Percentiles rank a stretch among this genome's conserved stretches.
Evolutionary conservation across 2,113 vertebrate genomes (phyloP).

Genomic region (Antechinus stuartii): DNA sequence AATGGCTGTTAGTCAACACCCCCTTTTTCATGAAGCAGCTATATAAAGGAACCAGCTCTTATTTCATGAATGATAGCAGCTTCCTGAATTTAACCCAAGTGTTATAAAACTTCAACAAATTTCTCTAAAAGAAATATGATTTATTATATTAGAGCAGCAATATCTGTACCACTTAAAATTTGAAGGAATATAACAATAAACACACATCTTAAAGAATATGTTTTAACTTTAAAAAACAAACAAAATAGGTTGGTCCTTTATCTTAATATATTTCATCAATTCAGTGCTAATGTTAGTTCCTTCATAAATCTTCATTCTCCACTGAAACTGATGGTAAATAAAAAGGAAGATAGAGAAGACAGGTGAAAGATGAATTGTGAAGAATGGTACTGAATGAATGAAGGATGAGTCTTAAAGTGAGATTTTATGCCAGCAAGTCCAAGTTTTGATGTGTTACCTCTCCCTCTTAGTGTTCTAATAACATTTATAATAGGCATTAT

Average conservation of each 20-base stretch:
- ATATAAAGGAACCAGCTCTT: not conserved
- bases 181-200: not conserved
- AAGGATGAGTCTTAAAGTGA: not conserved
- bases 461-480: not conserved
- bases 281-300: not conserved
- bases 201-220: not conserved
- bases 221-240: not conserved
- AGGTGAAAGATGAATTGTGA: not conserved
- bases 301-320: not conserved
- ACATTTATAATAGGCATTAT: not conserved
- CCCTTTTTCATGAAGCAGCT: slow-evolving; percentile 9
- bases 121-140: slow-evolving; percentile 17
- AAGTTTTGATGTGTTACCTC: not conserved
- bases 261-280: no score
- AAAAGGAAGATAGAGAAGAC: not conserved
- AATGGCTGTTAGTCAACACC: not conserved
- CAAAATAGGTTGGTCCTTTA: not conserved
- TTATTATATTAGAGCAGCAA: not conserved
- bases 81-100: slow-evolving; percentile 13
- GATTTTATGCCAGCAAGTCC: not conserved
- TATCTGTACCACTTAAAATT: not conserved
- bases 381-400: not conserved
- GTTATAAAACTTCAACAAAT: not conserved
- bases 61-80: not conserved
- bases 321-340: slow-evolving; percentile 26